These are phyloP conservation scores for Leptinotarsa tumamoca DNA, from an alignment of 2,888 invertebrate genomes.

Conservation along the genomic window DNA sequence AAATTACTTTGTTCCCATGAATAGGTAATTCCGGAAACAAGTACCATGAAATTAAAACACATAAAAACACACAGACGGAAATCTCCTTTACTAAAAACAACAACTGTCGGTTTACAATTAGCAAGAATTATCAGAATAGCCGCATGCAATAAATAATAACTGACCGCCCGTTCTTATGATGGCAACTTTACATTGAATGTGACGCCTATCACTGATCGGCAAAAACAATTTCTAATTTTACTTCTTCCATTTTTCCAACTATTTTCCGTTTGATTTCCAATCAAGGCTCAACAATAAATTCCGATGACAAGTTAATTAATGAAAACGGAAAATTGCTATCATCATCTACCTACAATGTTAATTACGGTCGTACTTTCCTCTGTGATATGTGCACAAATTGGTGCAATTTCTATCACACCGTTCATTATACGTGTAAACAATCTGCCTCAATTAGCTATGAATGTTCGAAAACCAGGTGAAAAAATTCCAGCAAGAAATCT, in stretches of 20 bases:
- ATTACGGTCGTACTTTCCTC: slow-evolving; percentile 13
- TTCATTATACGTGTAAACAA: slow-evolving; percentile 19
- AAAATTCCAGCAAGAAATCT: slow-evolving; percentile 15
- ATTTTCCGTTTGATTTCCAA: neutral
- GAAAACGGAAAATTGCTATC: slow-evolving; percentile 14
- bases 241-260: neutral
- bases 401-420: slow-evolving; percentile 9
- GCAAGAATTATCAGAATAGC: neutral
- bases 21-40: no score
- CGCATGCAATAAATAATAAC: neutral
- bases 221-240: slow-evolving; percentile 2
- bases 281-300: slow-evolving; percentile 5
- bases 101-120: neutral
- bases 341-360: slow-evolving; percentile 18
- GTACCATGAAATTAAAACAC: neutral
- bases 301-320: slow-evolving; percentile 4
- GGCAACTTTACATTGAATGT: neutral
- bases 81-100: neutral
- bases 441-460: neutral
- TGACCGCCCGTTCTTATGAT: neutral
- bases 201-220: neutral
- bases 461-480: slow-evolving; percentile 16
- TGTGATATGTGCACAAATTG: slow-evolving; percentile 8
- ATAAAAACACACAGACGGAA: neutral
- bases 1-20: no score